A percentile compares a stretch with the other conserved stretches of the same genome.
These are phyloP conservation scores for Thamnaconus septentrionalis DNA, from an alignment of 2,113 vertebrate genomes.

Conservation along the genomic window DNA sequence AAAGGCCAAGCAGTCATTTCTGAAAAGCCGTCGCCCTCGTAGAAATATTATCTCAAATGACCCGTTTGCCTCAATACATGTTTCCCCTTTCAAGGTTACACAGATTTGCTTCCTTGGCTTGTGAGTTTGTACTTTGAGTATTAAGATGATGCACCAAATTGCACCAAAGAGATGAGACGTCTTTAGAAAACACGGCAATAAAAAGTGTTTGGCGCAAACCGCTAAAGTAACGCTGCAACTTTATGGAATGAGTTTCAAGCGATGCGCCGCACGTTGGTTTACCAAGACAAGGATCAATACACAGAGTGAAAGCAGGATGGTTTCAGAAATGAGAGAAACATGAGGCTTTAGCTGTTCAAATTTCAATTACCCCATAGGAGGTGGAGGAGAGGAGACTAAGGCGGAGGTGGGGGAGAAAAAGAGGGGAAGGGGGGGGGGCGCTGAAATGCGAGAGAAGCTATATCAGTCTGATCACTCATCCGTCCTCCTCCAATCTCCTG, in stretches of 20 bases:
- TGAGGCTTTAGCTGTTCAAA: constrained; percentile 44
- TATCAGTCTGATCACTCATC: constrained; percentile 82
- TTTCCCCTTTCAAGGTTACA: constrained; percentile 37
- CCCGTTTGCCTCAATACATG: constrained; percentile 36
- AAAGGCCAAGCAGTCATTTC: constrained; percentile 64
- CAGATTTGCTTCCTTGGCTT: constrained; percentile 46
- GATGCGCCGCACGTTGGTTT: constrained; percentile 15
- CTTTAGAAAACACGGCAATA: constrained; percentile 25
- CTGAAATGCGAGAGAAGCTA: constrained; percentile 73
- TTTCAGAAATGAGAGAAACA: constrained; percentile 48
- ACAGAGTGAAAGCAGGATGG: constrained; percentile 5
- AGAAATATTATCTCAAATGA: constrained; percentile 64
- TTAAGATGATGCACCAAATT: constrained; percentile 36
- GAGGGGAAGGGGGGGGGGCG: constrained; percentile 44
- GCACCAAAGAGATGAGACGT: constrained; percentile 21
- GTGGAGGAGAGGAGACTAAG: constrained; percentile 55
- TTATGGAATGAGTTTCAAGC: constrained; percentile 28
- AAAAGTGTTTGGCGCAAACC: constrained; percentile 5
- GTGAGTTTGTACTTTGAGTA: constrained; percentile 41
- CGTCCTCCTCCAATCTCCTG: constrained; percentile 77
- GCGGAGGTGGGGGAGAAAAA: constrained; percentile 55
- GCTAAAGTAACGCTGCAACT: constrained; percentile 19
- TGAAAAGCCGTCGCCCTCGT: constrained; percentile 66
- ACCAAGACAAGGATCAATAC: constrained; percentile 18
- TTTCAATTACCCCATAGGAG: constrained; percentile 60